A percentile compares a stretch with the other conserved stretches of the same genome.
Conservation (phyloP, 1,140 invertebrate species). For the Orchesella cincta region DNA sequence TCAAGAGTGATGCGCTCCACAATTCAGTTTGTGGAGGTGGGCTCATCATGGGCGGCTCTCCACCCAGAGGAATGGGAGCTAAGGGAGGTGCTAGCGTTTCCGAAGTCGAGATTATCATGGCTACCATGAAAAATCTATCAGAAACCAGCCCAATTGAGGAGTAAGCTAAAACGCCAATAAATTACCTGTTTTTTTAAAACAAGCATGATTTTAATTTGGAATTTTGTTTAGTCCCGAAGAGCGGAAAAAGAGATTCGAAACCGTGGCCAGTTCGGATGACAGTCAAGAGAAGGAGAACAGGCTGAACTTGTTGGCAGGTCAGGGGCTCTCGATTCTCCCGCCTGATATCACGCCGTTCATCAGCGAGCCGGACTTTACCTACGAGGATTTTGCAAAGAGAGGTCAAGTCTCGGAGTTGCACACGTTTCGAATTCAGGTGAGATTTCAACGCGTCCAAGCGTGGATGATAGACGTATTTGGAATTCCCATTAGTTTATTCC, state of each 20-base stretch:
- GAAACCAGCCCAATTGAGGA: constrained; percentile 50
- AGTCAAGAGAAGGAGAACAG: constrained; percentile 48
- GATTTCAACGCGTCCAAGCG: no score
- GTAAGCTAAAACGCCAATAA: constrained; percentile 30
- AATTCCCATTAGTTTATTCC: no score
- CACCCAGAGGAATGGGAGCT: constrained; percentile 33
- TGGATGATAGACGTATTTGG: no score
- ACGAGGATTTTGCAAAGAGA: constrained; percentile 79
- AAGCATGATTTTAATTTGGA: not conserved
- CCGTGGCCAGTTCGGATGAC: constrained; percentile 46
- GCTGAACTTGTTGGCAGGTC: not conserved
- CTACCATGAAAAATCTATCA: constrained; percentile 50
- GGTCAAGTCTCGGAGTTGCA: constrained; percentile 68
- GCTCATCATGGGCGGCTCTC: constrained; percentile 12
- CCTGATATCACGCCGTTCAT: constrained; percentile 72
- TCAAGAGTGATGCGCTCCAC: constrained; percentile 38
- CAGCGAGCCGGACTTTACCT: constrained; percentile 74
- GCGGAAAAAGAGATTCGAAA: constrained; percentile 49
- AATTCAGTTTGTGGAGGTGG: not conserved
- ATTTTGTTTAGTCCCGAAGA: constrained; percentile 45
- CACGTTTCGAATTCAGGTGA: constrained; percentile 74
- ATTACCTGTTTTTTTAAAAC: no score
- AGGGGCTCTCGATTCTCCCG: constrained; percentile 53
- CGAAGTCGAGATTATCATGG: constrained; percentile 48
- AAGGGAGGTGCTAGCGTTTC: constrained; percentile 1